phyloP scores from a whole-genome alignment of 2,888 invertebrate species.

The Drosophila meridionalis region DNA sequence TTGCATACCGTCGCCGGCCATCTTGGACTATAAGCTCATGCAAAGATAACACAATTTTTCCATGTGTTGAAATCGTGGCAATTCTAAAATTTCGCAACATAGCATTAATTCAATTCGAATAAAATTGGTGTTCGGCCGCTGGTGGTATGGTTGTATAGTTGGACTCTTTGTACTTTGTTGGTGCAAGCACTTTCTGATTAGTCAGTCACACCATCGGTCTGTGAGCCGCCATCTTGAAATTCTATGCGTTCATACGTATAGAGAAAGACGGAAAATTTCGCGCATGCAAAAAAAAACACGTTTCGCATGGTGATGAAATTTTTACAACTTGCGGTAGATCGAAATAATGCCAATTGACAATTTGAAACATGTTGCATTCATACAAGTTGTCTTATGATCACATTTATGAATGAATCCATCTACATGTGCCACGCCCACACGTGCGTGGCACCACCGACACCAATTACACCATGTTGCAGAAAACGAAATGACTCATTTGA shows the following conservation, averaged over 20 bases:
- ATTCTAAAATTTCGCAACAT: constrained; percentile 20
- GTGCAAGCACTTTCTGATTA: constrained; percentile 12
- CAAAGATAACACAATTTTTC: constrained; percentile 22
- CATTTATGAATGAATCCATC: neutral
- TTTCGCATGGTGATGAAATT: constrained; percentile 32
- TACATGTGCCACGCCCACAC: constrained; percentile 32
- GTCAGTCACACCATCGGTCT: constrained; percentile 50
- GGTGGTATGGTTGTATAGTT: neutral
- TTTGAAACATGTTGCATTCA: constrained; percentile 5
- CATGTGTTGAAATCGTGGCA: constrained; percentile 12
- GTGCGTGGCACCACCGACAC: constrained; percentile 57
- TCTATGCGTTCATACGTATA: constrained; percentile 50
- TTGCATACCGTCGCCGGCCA: constrained; percentile 45
- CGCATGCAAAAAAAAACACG: constrained; percentile 48
- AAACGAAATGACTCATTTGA: constrained; percentile 23
- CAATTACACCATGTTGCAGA: constrained; percentile 64
- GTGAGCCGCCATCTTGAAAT: constrained; percentile 75
- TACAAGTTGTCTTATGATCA: neutral
- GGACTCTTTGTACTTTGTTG: constrained; percentile 14
- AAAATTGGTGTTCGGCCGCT: neutral
- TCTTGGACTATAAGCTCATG: constrained; percentile 35
- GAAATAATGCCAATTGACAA: neutral
- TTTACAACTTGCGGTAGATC: neutral
- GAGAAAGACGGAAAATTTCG: constrained; percentile 56
- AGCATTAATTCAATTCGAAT: constrained; percentile 8